Base-by-base conservation (phyloP, 1,140 invertebrate species). In the Zaprionus lachaisei region DNA sequence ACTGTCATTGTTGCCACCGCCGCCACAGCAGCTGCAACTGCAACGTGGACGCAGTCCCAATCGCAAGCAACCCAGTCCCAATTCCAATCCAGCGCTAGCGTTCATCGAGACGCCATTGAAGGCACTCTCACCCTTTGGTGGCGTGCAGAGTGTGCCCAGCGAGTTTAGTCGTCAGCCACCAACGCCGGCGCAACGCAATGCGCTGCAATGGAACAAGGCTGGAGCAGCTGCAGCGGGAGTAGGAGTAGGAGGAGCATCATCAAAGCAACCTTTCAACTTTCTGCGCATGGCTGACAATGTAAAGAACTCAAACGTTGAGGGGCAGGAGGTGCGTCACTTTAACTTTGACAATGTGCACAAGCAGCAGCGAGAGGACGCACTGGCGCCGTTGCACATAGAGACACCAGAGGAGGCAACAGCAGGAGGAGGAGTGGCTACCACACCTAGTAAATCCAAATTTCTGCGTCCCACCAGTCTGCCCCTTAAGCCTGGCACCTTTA, bases 401-500 rank as follows among this genome's bases (percentile, higher is more conserved):
- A 80, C 81, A n/a, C 73, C 77, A 24, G 71, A 80, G 22, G 74
- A 76, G 22, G 17, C 17, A 4, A 55, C 69, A 56, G 11, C 68
- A 22, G 14, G 34, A 51, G 1, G 47, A 41, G 5, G 2, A 2
- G 9, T 7, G 31, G 31, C 26, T 38, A 44, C 28, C 2, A 24
- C 37, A 6, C 15, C 24, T 0, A 11, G 69, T n/a, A 83, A 91
- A 12, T 68, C 81, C 1, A 83, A 96, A 83, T 97, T 97, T 92
- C 93, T 96, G 38, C 93, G 97, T 71, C 97, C 97, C 1, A 96
- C 95, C 1, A 97, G 96, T 24, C 91, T 97, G 57, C 96, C 97
- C 0, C 91, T 97, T 7, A 97, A 97, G 92, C 96, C 96, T 4
- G 96, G 96, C 5, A 96, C 96, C 3, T 97, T 96, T 83, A 95